Conservation (phyloP, 2,797 vertebrate species). For the Podarcis siculus region DNA sequence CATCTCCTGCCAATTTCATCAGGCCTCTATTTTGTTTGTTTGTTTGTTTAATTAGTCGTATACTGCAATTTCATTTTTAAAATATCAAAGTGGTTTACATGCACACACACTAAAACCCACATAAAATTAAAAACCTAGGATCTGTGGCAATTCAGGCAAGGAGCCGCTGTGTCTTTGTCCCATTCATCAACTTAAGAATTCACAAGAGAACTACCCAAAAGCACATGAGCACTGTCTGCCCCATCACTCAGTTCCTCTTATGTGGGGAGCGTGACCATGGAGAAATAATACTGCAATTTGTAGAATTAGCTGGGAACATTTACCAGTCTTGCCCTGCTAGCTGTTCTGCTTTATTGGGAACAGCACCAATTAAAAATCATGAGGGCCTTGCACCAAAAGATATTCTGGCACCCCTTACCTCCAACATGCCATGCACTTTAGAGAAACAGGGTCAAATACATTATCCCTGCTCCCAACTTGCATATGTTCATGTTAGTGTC, state of each 20-base stretch:
- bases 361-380: neutral
- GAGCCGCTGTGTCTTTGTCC: neutral
- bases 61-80: too few species aligned
- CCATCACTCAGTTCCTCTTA: neutral
- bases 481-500: neutral
- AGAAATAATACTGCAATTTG: constrained; percentile 20
- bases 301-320: constrained; percentile 56
- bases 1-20: neutral
- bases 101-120: too few species aligned
- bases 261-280: neutral
- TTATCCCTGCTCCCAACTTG: neutral
- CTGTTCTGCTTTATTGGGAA: constrained; percentile 47
- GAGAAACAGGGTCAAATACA: neutral
- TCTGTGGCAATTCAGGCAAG: neutral
- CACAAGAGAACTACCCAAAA: too few species aligned
- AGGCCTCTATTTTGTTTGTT: too few species aligned
- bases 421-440: neutral
- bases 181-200: too few species aligned
- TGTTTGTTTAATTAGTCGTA: too few species aligned
- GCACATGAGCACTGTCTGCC: neutral
- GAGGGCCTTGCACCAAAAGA: neutral
- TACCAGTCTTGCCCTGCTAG: constrained; percentile 56
- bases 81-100: too few species aligned
- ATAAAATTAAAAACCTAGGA: too few species aligned
- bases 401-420: neutral